Evolutionary conservation across 2,888 invertebrate species (phyloP).

Genomic region (Dasypolia templi): DNA sequence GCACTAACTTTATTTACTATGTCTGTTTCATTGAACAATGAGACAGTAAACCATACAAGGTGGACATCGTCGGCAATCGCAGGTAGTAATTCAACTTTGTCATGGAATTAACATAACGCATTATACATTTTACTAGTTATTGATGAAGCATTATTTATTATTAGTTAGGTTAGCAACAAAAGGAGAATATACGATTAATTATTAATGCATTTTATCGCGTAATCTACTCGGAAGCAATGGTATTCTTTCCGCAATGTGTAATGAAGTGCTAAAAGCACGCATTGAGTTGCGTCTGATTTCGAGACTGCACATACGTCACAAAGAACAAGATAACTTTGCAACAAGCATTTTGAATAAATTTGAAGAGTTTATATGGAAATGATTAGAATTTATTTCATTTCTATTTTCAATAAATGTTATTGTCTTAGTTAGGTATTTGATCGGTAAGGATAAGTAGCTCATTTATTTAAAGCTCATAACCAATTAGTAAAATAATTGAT

Average conservation of each 20-base stretch:
- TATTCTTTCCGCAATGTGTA: slow-evolving; percentile 28
- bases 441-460: not conserved
- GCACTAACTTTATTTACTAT: slow-evolving; percentile 33
- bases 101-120: slow-evolving; percentile 24
- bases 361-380: not conserved
- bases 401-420: not conserved
- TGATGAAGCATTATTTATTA: slow-evolving; percentile 16
- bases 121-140: slow-evolving; percentile 31
- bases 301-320: not conserved
- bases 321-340: slow-evolving; percentile 8
- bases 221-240: slow-evolving; percentile 26
- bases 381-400: not conserved
- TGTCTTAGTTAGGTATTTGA: not conserved
- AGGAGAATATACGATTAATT: slow-evolving; percentile 30
- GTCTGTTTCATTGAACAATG: slow-evolving; percentile 48
- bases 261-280: slow-evolving; percentile 18
- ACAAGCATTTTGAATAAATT: not conserved
- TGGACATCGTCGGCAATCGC: slow-evolving; percentile 26
- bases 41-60: slow-evolving; percentile 45
- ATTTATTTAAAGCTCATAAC: not conserved
- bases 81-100: slow-evolving; percentile 17
- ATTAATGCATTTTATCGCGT: slow-evolving; percentile 23
- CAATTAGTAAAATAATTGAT: no score
- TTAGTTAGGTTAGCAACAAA: slow-evolving; percentile 22
- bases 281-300: slow-evolving; percentile 11